A percentile compares a stretch with the other conserved stretches of the same genome.
Conservation (phyloP, 2,113 vertebrate genomes). For the Carassius gibelio region DNA sequence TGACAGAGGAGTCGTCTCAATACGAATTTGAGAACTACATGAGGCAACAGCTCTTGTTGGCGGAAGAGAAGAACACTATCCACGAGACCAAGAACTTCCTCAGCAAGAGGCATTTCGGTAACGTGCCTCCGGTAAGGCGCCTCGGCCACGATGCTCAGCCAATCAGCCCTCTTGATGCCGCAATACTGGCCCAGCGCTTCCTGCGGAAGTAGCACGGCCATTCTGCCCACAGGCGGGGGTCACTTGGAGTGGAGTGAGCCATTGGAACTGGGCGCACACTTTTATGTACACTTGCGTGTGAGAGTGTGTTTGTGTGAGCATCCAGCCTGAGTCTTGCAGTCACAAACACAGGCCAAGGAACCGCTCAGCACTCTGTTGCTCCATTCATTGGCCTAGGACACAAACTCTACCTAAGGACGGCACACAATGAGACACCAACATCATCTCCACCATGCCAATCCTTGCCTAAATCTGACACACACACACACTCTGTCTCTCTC, state of each 20-base stretch:
- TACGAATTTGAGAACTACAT: constrained; percentile 99
- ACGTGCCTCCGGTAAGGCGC: constrained; percentile 89
- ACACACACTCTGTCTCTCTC: constrained; percentile 18
- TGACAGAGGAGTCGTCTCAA: constrained; percentile 94
- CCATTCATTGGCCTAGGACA: constrained; percentile 23
- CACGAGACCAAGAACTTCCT: constrained; percentile 93
- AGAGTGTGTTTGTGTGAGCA: neutral
- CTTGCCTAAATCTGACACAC: constrained; percentile 55
- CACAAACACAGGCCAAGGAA: constrained; percentile 14
- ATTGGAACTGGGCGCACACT: constrained; percentile 11
- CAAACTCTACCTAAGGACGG: neutral
- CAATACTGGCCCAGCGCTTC: constrained; percentile 93
- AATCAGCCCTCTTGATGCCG: constrained; percentile 92
- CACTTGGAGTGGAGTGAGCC: constrained; percentile 38
- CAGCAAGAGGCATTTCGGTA: constrained; percentile 89
- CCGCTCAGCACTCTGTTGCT: constrained; percentile 2
- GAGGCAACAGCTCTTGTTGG: constrained; percentile 96
- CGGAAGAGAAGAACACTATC: constrained; percentile 95
- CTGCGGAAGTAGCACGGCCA: constrained; percentile 83
- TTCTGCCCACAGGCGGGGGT: constrained; percentile 37
- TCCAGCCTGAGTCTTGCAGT: neutral
- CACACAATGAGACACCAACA: constrained; percentile 54
- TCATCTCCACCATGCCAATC: constrained; percentile 12
- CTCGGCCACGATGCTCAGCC: constrained; percentile 95
- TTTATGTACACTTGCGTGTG: constrained; percentile 18